These are phyloP conservation scores for Drosophila pseudotalamancana DNA, from an alignment of 2,888 invertebrate genomes.

Conservation along the genomic window DNA sequence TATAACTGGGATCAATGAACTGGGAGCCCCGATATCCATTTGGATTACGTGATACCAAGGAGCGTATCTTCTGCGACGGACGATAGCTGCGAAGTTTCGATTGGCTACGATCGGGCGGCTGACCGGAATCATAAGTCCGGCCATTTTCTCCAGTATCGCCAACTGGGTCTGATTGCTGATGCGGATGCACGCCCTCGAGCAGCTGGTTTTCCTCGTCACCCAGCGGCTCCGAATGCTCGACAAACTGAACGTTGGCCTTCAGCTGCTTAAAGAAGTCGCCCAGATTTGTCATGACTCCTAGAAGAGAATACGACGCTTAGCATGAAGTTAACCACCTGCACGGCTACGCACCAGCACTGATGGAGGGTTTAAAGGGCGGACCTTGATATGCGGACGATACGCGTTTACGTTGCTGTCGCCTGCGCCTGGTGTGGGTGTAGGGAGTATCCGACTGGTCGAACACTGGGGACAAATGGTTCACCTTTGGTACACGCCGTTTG, in stretches of 20 bases:
- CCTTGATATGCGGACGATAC: slow-evolving; percentile 36
- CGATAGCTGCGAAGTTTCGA: slow-evolving; percentile 84
- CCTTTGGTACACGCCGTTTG: slow-evolving; percentile 17
- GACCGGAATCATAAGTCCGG: slow-evolving; percentile 29
- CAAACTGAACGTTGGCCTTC: slow-evolving; percentile 79
- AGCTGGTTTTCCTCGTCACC: slow-evolving; percentile 71
- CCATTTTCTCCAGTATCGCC: slow-evolving; percentile 23
- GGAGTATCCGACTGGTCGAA: background rate
- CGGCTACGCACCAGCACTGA: slow-evolving; percentile 82
- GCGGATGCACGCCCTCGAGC: slow-evolving; percentile 80
- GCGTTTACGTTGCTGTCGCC: slow-evolving; percentile 55
- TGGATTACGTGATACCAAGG: slow-evolving; percentile 86
- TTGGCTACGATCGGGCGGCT: slow-evolving; percentile 54
- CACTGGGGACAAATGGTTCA: slow-evolving; percentile 17
- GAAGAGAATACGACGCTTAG: slow-evolving; percentile 48
- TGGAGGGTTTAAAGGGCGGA: slow-evolving; percentile 75
- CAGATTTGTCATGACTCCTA: slow-evolving; percentile 82
- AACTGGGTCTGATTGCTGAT: slow-evolving; percentile 58
- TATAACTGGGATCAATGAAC: slow-evolving; percentile 87
- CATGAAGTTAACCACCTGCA: background rate
- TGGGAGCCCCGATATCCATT: slow-evolving; percentile 87
- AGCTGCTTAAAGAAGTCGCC: slow-evolving; percentile 82
- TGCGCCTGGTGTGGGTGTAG: slow-evolving; percentile 14
- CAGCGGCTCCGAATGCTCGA: slow-evolving; percentile 76
- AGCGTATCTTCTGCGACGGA: slow-evolving; percentile 85